Percentiles rank a stretch among this genome's conserved stretches.
phyloP scores from a whole-genome alignment of 2,113 vertebrate species.

The Tenrec ecaudatus region DNA sequence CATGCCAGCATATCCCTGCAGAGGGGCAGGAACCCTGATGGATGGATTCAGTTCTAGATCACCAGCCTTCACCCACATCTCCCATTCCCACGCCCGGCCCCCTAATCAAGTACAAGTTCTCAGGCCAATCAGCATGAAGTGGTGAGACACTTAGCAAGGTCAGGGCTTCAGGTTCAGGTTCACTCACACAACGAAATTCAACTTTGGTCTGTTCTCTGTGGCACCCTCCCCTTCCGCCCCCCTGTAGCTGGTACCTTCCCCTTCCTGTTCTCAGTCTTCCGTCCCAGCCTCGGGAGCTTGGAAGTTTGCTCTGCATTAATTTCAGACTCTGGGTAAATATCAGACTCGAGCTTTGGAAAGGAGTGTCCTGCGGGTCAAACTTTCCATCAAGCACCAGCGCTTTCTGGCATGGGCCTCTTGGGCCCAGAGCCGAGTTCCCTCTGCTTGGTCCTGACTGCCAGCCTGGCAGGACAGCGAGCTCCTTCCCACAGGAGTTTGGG shows the following conservation, averaged over 20 bases:
- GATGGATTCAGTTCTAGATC: neutral
- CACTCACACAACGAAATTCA: neutral
- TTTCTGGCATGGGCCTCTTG: slow-evolving; percentile 79
- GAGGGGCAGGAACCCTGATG: no score
- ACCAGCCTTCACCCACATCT: neutral
- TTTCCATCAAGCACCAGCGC: slow-evolving; percentile 74
- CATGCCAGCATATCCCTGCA: neutral
- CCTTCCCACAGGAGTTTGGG: slow-evolving; percentile 37
- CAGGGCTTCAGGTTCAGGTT: no score
- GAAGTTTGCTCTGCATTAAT: slow-evolving; percentile 89
- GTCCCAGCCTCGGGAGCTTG: slow-evolving; percentile 79
- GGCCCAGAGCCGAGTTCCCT: slow-evolving; percentile 67
- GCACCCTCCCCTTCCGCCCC: neutral
- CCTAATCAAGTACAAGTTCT: neutral
- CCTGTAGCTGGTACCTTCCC: slow-evolving; percentile 50
- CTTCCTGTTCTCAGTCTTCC: slow-evolving; percentile 81
- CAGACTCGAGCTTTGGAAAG: slow-evolving; percentile 81
- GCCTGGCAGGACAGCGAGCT: slow-evolving; percentile 36
- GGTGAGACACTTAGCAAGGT: neutral
- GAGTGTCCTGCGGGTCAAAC: slow-evolving; percentile 76
- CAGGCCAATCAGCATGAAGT: neutral
- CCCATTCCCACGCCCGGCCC: neutral
- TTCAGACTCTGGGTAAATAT: slow-evolving; percentile 89
- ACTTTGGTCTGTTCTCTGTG: neutral
- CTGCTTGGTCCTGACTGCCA: neutral